phyloP scores from a whole-genome alignment of 2,113 vertebrate genomes.

The Amblyornis subalaris region DNA sequence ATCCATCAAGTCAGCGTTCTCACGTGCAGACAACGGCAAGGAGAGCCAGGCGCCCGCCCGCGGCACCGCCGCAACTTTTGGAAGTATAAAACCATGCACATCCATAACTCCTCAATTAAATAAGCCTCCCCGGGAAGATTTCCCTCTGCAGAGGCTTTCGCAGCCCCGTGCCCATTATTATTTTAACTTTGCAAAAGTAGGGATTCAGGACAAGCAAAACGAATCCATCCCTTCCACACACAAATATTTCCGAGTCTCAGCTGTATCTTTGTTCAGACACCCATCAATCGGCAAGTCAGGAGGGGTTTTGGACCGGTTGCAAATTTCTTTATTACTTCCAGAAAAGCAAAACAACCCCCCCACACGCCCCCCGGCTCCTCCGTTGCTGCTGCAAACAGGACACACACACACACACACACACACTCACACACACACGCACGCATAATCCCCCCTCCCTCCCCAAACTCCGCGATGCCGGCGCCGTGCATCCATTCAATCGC shows the following conservation, averaged over 20 bases:
- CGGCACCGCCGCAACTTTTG: conserved; percentile 42
- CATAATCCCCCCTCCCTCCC: background rate
- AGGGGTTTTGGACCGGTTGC: conserved; percentile 39
- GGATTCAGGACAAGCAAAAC: background rate
- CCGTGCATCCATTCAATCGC: background rate
- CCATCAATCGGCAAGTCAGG: conserved; percentile 29
- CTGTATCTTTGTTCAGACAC: conserved; percentile 53
- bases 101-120: background rate
- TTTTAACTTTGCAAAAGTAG: conserved; percentile 49
- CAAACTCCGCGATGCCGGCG: background rate
- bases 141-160: background rate
- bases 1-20: conserved; percentile 37
- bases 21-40: conserved; percentile 45
- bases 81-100: conserved; percentile 26
- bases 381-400: background rate
- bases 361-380: background rate
- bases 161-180: background rate
- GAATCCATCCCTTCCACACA: background rate
- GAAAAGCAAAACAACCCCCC: background rate
- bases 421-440: background rate
- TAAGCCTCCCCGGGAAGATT: background rate
- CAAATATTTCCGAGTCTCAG: conserved; percentile 7
- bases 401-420: background rate
- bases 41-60: conserved; percentile 5
- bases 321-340: conserved; percentile 52